phyloP scores from a whole-genome alignment of 2,113 vertebrate species.

The Solenodon paradoxus region DNA sequence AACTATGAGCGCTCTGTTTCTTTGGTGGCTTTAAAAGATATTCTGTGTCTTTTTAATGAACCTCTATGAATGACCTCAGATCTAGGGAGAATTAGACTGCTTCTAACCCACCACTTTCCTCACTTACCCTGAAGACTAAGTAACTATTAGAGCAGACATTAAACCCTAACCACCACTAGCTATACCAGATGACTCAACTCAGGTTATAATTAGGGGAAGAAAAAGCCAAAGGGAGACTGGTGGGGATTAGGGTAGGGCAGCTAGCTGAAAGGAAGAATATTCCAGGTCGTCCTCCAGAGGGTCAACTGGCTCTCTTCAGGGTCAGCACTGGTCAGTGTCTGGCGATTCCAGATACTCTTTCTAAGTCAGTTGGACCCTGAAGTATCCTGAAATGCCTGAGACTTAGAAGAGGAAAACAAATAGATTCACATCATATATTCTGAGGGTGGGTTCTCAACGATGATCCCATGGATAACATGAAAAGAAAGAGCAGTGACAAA shows the following conservation, averaged over 20 bases:
- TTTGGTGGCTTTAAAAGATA: constrained; percentile 73
- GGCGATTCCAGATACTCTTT: background rate
- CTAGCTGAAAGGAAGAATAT: constrained; percentile 3
- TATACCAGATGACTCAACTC: constrained; percentile 71
- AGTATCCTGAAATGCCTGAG: background rate
- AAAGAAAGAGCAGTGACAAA: background rate
- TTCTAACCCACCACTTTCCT: constrained; percentile 76
- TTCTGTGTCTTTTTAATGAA: constrained; percentile 71
- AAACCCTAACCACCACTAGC: constrained; percentile 72
- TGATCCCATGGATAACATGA: background rate
- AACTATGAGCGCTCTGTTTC: constrained; percentile 64
- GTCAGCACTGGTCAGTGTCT: background rate
- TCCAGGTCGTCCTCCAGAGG: constrained; percentile 2
- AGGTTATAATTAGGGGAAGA: constrained; percentile 76
- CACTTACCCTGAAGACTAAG: constrained; percentile 75
- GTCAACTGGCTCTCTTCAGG: background rate
- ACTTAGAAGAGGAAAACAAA: background rate
- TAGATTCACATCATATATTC: background rate
- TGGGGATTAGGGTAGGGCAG: constrained; percentile 12
- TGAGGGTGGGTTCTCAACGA: background rate
- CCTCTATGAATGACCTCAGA: constrained; percentile 74
- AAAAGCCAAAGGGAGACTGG: constrained; percentile 20
- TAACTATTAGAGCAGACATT: constrained; percentile 77
- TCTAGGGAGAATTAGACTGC: constrained; percentile 61
- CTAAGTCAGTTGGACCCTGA: background rate